Percentiles rank a stretch among this genome's conserved stretches.
phyloP scores from a whole-genome alignment of 2,113 vertebrate species.

The Vireo altiloquus region DNA sequence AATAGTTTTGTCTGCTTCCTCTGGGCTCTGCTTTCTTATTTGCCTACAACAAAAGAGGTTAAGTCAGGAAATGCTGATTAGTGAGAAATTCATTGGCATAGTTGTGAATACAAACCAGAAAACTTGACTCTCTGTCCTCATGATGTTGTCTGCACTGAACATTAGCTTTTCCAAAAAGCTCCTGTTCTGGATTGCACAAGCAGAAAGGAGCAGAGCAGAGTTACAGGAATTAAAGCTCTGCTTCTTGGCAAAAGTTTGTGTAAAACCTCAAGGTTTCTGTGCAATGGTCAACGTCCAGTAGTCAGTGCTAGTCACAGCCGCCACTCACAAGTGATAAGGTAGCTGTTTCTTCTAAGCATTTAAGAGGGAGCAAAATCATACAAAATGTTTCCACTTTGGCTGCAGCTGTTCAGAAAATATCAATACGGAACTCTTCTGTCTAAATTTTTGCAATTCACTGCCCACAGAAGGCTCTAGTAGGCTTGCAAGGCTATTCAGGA shows the following conservation, averaged over 20 bases:
- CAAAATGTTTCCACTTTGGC: background rate
- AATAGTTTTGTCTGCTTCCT: background rate
- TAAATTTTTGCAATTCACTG: background rate
- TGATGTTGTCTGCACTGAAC: background rate
- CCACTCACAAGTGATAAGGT: background rate
- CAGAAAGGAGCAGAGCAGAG: background rate
- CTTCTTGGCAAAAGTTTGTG: background rate
- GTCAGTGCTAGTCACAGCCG: background rate
- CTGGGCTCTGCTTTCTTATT: background rate
- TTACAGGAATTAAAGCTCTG: background rate
- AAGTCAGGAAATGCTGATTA: background rate
- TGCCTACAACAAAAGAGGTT: background rate
- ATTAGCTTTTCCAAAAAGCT: background rate
- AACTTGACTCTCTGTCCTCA: background rate
- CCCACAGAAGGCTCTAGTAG: background rate
- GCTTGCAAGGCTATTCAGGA: background rate
- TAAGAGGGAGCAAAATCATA: background rate
- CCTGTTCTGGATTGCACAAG: background rate
- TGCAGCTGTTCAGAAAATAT: background rate
- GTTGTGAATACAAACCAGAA: background rate
- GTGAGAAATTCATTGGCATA: background rate
- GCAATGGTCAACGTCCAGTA: background rate
- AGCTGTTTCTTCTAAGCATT: background rate
- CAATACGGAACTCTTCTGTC: background rate
- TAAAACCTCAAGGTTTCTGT: background rate